A percentile compares a stretch with the other conserved stretches of the same genome.
Conservation (phyloP, 1,140 invertebrate species). For the Teleogryllus occipitalis region DNA sequence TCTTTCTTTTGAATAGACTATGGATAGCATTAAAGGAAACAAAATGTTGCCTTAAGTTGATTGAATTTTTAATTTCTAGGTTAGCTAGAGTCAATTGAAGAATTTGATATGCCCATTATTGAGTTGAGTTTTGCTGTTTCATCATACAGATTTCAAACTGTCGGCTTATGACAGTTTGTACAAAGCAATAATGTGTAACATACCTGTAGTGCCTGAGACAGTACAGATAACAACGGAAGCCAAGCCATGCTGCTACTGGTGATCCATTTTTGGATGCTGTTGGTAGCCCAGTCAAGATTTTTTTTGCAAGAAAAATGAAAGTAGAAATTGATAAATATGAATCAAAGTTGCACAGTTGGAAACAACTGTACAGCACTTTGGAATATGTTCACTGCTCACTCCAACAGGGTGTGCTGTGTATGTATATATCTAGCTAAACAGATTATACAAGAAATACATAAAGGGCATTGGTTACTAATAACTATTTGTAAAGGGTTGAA, state of each 20-base stretch:
- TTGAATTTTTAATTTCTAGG: conserved; percentile 19
- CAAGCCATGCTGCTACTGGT: neutral
- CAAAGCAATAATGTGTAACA: conserved; percentile 21
- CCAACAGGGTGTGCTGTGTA: conserved; percentile 15
- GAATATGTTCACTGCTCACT: conserved; percentile 7
- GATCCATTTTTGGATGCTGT: neutral
- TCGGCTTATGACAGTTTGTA: conserved; percentile 18
- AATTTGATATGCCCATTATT: conserved; percentile 10
- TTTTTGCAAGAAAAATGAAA: conserved; percentile 14
- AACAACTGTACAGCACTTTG: conserved; percentile 17
- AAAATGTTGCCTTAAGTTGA: conserved; percentile 23
- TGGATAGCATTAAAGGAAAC: conserved; percentile 13
- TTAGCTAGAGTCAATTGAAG: conserved; percentile 16
- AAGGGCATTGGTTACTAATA: conserved; percentile 25
- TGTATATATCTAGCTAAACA: conserved; percentile 18
- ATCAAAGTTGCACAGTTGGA: conserved; percentile 12
- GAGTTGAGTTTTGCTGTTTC: conserved; percentile 19
- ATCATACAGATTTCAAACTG: conserved; percentile 20
- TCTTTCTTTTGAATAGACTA: neutral
- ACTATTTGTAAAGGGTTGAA: conserved; percentile 18
- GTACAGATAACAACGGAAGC: neutral
- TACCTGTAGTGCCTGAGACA: conserved; percentile 25
- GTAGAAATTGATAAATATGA: conserved; percentile 18
- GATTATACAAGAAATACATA: conserved; percentile 20
- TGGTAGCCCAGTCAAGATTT: conserved; percentile 14